Evolutionary conservation across 2,113 vertebrate genomes (phyloP).

Genomic region (Mormoops blainvillei): DNA sequence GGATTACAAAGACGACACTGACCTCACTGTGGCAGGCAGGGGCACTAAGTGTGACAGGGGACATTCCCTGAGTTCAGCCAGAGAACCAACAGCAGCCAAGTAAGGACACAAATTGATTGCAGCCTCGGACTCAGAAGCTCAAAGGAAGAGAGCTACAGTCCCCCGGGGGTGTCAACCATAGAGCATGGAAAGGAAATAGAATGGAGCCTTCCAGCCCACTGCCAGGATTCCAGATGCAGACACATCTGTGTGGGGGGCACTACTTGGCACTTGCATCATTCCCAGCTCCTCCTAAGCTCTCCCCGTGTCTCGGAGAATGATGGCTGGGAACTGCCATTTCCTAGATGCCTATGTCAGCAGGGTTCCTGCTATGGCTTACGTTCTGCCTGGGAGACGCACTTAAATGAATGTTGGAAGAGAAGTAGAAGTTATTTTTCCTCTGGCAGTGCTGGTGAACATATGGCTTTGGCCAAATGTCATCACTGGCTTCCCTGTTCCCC

Average conservation of each 20-base stretch:
- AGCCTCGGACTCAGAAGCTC: background rate
- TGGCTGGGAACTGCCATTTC: background rate
- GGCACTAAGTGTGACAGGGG: background rate
- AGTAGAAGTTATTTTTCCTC: background rate
- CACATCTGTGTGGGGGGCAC: background rate
- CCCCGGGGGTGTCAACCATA: background rate
- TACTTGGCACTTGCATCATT: background rate
- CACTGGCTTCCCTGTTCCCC: background rate
- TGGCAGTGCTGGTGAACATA: background rate
- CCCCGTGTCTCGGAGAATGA: background rate
- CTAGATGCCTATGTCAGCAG: background rate
- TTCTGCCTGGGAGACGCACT: background rate
- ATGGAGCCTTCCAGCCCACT: background rate
- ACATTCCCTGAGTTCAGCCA: background rate
- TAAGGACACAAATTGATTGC: background rate
- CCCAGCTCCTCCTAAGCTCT: background rate
- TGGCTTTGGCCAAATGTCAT: background rate
- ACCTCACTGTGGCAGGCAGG: background rate
- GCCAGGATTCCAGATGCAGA: background rate
- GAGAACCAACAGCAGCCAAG: background rate
- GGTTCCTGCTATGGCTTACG: background rate
- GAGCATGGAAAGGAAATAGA: background rate
- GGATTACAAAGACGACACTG: constrained; percentile 9
- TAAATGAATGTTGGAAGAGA: background rate
- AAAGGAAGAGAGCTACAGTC: background rate